Evolutionary conservation across 2,888 invertebrate species (phyloP), one percentile per base, ranked within the genome.

Genomic region (Meta bourneti): DNA sequence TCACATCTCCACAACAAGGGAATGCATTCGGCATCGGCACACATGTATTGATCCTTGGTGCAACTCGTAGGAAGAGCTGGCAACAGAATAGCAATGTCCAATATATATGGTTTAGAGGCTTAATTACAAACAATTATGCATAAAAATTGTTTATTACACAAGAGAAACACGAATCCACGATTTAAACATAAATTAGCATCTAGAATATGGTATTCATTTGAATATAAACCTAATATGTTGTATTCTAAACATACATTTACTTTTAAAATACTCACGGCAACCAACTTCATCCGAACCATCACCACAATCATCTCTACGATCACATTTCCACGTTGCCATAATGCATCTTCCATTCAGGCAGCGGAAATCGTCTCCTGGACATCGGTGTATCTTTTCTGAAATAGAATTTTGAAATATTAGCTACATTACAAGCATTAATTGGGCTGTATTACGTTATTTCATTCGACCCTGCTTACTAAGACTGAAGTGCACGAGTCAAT

Each of bases 271-370:
- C 89, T 89, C 82, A 92, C 92, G 92, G 94, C 96, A 96, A 0
- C 96, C 95, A 7, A 95, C 94, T 93, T 96, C 97, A 94, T 98
- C 98, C 88, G 96, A 97, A 89, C 96, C 96, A 94, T 98, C 98
- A 6, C 97, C 97, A 94, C 98, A 98, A 94, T 98, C 98, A 94
- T 97, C 96, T 94, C 98, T 98, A 9, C 96, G 96, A 94, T 98
- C 98, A 94, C 98, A 98, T 34, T 97, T 96, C 98, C 98, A 98
- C 92, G 97, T 96, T 4, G 84, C 83, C 1, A 93, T 72, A 11
- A 93, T 93, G 70, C 93, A 93, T 13, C 94, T 93, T 0, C 95
- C 95, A 93, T 94, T 95, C 61, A 93, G 93, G 93, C 95, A 95
- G 16, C 94, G 94, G 93, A 94, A 95, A 83, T 94, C 94, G 6